Conservation (phyloP, 2,797 vertebrate genomes). For the Chelonia mydas region DNA sequence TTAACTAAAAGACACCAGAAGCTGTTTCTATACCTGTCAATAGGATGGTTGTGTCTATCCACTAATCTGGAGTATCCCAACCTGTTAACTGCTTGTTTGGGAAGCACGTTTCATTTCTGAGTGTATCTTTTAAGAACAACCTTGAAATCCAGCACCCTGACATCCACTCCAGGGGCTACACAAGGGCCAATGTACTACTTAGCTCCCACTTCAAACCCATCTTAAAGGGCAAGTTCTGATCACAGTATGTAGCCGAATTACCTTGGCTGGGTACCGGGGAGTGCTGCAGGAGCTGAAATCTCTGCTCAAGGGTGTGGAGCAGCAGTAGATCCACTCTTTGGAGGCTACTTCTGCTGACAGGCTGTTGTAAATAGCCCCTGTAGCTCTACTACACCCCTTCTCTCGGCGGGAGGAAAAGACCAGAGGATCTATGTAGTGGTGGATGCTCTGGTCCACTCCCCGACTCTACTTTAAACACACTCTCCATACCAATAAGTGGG, state of each 20-base stretch:
- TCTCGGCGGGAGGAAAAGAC: not conserved
- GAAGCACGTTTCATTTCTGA: constrained; percentile 37
- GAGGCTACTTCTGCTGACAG: not conserved
- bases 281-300: not conserved
- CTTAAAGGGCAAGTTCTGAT: not conserved
- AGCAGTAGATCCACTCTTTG: not conserved
- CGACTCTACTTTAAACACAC: not conserved
- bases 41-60: constrained; percentile 29
- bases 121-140: constrained; percentile 8
- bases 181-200: not conserved
- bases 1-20: constrained; percentile 50
- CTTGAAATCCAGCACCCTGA: not conserved
- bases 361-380: not conserved
- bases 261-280: not conserved
- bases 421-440: not conserved
- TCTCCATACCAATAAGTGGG: not conserved
- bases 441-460: not conserved
- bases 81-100: not conserved
- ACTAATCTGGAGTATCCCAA: not conserved
- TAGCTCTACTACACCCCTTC: not conserved
- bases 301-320: not conserved
- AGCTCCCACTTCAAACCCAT: not conserved
- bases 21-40: constrained; percentile 49
- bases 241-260: not conserved
- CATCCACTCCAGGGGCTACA: accelerated